Evolutionary conservation across 1,140 invertebrate species (phyloP), one percentile per base, ranked within the genome.

Genomic region (Asbolus verrucosus): DNA sequence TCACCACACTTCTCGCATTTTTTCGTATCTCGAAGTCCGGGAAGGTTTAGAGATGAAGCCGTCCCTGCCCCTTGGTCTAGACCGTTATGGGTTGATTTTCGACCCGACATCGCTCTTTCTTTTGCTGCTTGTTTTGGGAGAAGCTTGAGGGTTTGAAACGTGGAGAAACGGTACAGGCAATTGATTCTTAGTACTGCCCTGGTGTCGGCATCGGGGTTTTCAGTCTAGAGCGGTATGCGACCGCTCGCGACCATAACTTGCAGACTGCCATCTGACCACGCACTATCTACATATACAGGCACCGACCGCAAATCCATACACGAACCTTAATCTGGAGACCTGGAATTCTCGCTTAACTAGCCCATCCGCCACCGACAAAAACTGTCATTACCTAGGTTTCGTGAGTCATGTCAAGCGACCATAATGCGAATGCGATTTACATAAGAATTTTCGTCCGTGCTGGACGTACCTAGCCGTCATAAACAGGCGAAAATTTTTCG

Each of bases 211-310:
- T 65, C 39, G 41, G n/a, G 18, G 63, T 31, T 41, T 33, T 61
- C 59, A 30, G 54, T 69, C 39, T 65, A 43, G 62, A 65, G 36
- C 73, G 73, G 75, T 75, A 74, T 74, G 73, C 71, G 71, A 75
- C 75, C 70, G 69, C 70, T 59, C 59, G 75, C 73, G 65, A 76
- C 71, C 73, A 76, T 76, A 76, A 76, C 75, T 76, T 72, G 66
- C 69, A 63, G 75, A 73, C 72, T 76, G 75, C 71, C 75, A 75
- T 75, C 70, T 76, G 75, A 76, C 75, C 75, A 76, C 73, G 73
- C 73, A 76, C 75, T 73, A 76, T 76, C 75, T 75, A 75, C 75
- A 76, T 76, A 73, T 67, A 67, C 70, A 70, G 67, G 54, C 46
- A 70, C 70, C 67, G 63, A 65, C 63, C 71, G 63, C 67, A 72